Conservation (phyloP, 2,888 invertebrate species). For the Drosophila neotestacea region DNA sequence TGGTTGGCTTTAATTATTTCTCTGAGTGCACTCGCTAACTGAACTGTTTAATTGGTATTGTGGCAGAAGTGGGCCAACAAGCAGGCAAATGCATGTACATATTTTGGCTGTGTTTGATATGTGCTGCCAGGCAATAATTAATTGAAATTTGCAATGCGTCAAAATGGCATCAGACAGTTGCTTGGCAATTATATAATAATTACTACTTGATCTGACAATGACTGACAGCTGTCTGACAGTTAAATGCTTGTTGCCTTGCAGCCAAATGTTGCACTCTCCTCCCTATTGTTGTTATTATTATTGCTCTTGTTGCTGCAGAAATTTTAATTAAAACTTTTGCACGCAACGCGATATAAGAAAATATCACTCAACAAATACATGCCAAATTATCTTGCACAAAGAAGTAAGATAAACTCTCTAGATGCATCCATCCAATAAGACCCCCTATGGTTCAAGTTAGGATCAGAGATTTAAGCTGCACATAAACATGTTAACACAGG, state of each 20-base stretch:
- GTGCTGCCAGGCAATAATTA: slow-evolving; percentile 53
- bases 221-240: slow-evolving; percentile 57
- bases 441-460: slow-evolving; percentile 34
- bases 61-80: slow-evolving; percentile 45
- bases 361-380: slow-evolving; percentile 9
- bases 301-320: slow-evolving; percentile 1
- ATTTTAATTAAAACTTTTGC: slow-evolving; percentile 60
- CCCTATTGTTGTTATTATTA: slow-evolving; percentile 20
- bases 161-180: slow-evolving; percentile 44
- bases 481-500: slow-evolving; percentile 37
- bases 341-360: slow-evolving; percentile 29
- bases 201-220: slow-evolving; percentile 52
- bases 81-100: neutral
- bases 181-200: slow-evolving; percentile 67
- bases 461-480: neutral
- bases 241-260: slow-evolving; percentile 30
- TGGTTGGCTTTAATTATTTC: neutral
- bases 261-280: slow-evolving; percentile 47
- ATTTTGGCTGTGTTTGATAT: slow-evolving; percentile 20
- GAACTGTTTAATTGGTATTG: slow-evolving; percentile 7
- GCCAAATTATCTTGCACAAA: slow-evolving; percentile 35
- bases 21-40: neutral
- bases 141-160: slow-evolving; percentile 67
- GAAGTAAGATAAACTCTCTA: slow-evolving; percentile 37
- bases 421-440: slow-evolving; percentile 23